A percentile compares a stretch with the other conserved stretches of the same genome.
Evolutionary conservation across 1,140 invertebrate species (phyloP).

Genomic region (Telenomus remus): DNA sequence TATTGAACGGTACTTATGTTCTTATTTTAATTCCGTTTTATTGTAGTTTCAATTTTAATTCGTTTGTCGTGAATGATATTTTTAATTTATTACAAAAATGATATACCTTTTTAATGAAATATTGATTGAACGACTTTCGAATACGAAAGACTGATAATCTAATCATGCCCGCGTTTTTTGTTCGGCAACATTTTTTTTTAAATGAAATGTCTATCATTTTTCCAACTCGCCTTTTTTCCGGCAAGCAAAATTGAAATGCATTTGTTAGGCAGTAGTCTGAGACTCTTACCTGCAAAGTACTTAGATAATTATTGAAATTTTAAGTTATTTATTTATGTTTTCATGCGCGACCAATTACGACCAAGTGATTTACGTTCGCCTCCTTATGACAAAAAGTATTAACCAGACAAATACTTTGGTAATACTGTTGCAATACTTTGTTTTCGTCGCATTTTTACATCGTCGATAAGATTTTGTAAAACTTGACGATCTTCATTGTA

Average conservation of each 20-base stretch:
- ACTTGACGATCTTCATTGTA: slow-evolving; percentile 31
- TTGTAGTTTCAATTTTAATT: neutral
- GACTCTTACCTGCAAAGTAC: no score
- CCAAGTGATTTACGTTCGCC: no score
- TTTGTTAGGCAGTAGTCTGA: slow-evolving; percentile 6
- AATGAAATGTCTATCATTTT: slow-evolving; percentile 4
- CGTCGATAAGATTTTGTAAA: slow-evolving; percentile 29
- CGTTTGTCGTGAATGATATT: neutral
- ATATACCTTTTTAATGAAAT: neutral
- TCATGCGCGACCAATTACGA: no score
- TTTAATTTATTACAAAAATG: no score
- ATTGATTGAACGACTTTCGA: neutral
- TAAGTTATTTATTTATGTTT: neutral
- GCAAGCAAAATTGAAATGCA: slow-evolving; percentile 9
- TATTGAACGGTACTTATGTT: slow-evolving; percentile 13
- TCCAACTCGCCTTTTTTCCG: neutral
- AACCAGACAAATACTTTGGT: no score
- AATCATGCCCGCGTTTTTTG: slow-evolving; percentile 3
- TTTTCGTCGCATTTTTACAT: slow-evolving; percentile 2
- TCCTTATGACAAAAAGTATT: no score
- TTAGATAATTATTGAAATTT: neutral
- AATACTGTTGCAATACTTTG: slow-evolving; percentile 5
- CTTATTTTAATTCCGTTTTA: neutral
- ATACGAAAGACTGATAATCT: slow-evolving; percentile 17
- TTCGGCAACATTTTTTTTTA: slow-evolving; percentile 22